Base-by-base conservation (phyloP, 2,797 vertebrate species). In the Pempheris klunzingeri region DNA sequence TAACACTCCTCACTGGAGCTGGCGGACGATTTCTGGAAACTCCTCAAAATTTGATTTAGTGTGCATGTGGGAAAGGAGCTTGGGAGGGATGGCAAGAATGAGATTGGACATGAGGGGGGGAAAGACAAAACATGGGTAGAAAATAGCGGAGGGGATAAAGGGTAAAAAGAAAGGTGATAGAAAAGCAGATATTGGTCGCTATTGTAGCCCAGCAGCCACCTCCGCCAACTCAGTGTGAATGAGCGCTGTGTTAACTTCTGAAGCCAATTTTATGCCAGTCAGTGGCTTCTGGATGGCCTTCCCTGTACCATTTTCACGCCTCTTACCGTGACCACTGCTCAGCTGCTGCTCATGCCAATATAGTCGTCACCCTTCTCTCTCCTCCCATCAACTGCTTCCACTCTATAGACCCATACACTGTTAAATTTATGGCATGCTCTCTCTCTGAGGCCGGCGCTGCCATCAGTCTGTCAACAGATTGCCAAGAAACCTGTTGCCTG, bases 181-280 rank as follows among this genome's bases (percentile, higher is more conserved):
- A 70, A 67, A 65, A 50, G n/a, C 63, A 70, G 57, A 63, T 57
- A 63, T 53, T 8, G 30, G 73, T 67, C 22, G 12, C 20, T 71
- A 26, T 63, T 53, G 17, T 15, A 64, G 10, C 32, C 58, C 30
- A 44, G 55, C 47, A 44, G 36, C 63, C 57, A 58, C 30, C 18
- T 65, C 14, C n/a, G 70, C 78, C 79, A 87, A 36, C 55, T 72
- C 12, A 7, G 67, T 59, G 55, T 89, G 84, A 93, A 92, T 70
- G 80, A 81, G 50, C 7, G 1, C 90, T 88, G 81, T 90, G 89
- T 92, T 81, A 69, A 17, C 43, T 46, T 52, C 84, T 79, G 41
- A 34, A 76, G 75, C 61, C 84, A 82, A 81, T 87, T 87, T 77
- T 61, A 73, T 49, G 22, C 70, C 52, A 80, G 55, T 86, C 83